phyloP scores from a whole-genome alignment of 23 tunicate genomes.

The Halocynthia roretzi region DNA sequence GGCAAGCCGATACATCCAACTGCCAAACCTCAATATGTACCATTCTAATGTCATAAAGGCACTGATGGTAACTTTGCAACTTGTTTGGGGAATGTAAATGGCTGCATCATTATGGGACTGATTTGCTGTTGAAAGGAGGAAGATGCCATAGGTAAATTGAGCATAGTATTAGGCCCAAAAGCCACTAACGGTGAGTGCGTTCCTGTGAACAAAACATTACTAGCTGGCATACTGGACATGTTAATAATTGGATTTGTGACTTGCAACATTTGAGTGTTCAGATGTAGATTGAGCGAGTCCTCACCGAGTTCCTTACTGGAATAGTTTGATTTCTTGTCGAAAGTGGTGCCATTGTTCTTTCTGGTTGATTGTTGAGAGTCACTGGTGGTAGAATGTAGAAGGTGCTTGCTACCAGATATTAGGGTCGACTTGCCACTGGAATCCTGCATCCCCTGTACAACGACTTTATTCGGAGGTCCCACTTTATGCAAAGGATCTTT shows the following conservation, averaged over 20 bases:
- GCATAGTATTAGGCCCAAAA: background rate
- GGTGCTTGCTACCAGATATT: conserved; percentile 3
- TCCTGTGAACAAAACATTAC: background rate
- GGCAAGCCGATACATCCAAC: too few species aligned
- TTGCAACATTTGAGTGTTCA: background rate
- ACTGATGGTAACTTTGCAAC: conserved; percentile 1
- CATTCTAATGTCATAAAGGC: background rate
- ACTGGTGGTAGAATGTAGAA: background rate
- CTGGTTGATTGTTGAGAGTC: background rate
- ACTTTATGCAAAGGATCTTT: conserved; percentile 71
- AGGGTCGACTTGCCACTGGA: background rate
- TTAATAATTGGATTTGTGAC: conserved; percentile 2
- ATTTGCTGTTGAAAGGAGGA: conserved; percentile 1
- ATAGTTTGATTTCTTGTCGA: background rate
- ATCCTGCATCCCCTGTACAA: conserved; percentile 29
- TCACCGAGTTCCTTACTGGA: background rate
- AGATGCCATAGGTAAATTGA: background rate
- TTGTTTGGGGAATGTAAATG: conserved; percentile 4
- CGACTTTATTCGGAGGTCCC: conserved; percentile 74
- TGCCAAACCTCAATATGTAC: too few species aligned
- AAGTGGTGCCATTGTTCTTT: background rate
- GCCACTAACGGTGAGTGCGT: background rate
- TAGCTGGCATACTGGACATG: background rate
- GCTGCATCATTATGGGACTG: background rate
- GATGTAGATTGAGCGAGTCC: background rate